These are phyloP conservation scores for Temnothorax unifasciatus DNA, from an alignment of 2,888 invertebrate genomes.

Conservation along the genomic window DNA sequence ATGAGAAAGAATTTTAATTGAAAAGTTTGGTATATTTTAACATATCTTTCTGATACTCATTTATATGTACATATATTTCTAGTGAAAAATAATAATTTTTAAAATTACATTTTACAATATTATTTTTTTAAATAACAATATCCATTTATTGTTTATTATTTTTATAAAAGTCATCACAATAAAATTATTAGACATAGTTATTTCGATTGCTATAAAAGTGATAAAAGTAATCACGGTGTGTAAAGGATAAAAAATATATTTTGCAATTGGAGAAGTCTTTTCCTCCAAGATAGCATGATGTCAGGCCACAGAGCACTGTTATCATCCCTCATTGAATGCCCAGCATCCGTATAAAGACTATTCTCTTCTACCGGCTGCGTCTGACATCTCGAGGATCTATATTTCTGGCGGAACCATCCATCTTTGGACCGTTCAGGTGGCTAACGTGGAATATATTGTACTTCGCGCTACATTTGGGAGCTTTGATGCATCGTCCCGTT, in stretches of 20 bases:
- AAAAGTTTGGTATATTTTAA: neutral
- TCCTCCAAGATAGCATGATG: slow-evolving; percentile 33
- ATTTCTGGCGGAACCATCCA: slow-evolving; percentile 60
- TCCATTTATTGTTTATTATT: neutral
- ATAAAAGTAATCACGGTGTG: neutral
- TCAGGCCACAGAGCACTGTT: slow-evolving; percentile 59
- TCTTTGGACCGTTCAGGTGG: slow-evolving; percentile 66
- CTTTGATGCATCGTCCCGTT: slow-evolving; percentile 21
- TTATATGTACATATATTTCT: neutral
- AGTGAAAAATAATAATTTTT: slow-evolving; percentile 7
- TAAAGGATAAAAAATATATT: slow-evolving; percentile 35
- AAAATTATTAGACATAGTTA: slow-evolving; percentile 4
- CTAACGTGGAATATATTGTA: slow-evolving; percentile 60
- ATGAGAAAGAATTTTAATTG: neutral
- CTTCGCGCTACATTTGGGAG: slow-evolving; percentile 43
- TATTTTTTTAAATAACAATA: neutral
- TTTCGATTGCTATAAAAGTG: neutral
- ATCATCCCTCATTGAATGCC: slow-evolving; percentile 68
- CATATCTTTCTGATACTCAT: neutral
- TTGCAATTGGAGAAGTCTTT: slow-evolving; percentile 23
- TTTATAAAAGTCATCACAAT: neutral
- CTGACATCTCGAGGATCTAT: slow-evolving; percentile 63
- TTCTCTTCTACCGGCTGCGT: slow-evolving; percentile 62
- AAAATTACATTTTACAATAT: neutral
- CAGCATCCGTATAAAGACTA: slow-evolving; percentile 69